Conservation (phyloP, 2,113 vertebrate genomes). For the Paracyprichromis sp. region DNA sequence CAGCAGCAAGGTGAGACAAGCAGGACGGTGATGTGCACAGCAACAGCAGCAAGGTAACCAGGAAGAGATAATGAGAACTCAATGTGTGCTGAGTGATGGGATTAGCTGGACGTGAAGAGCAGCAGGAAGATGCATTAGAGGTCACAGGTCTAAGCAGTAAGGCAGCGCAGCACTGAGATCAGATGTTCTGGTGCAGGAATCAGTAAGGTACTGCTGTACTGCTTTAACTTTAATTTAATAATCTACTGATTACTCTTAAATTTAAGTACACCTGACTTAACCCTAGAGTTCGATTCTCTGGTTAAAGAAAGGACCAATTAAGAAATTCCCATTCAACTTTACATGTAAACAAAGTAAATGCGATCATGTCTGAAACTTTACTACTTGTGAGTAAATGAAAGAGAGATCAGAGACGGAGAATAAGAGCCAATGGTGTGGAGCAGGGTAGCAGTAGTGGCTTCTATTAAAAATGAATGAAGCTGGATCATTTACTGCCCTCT, state of each 20-base stretch:
- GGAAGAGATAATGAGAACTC: not conserved
- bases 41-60: not conserved
- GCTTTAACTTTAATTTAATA: not conserved
- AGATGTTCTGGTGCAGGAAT: not conserved
- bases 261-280: not conserved
- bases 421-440: not conserved
- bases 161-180: not conserved
- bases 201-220: not conserved
- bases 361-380: not conserved
- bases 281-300: not conserved
- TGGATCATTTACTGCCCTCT: conserved; percentile 46
- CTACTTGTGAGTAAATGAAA: not conserved
- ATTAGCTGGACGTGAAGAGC: not conserved
- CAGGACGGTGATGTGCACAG: not conserved
- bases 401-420: not conserved
- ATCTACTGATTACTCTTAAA: not conserved
- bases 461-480: conserved; percentile 31
- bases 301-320: not conserved
- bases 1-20: conserved; percentile 59
- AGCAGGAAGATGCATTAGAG: not conserved
- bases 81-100: not conserved
- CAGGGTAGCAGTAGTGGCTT: not conserved
- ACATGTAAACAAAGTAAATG: not conserved
- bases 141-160: not conserved
- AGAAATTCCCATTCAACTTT: not conserved